Conservation (phyloP, 2,113 vertebrate genomes). For the Calonectris borealis region DNA sequence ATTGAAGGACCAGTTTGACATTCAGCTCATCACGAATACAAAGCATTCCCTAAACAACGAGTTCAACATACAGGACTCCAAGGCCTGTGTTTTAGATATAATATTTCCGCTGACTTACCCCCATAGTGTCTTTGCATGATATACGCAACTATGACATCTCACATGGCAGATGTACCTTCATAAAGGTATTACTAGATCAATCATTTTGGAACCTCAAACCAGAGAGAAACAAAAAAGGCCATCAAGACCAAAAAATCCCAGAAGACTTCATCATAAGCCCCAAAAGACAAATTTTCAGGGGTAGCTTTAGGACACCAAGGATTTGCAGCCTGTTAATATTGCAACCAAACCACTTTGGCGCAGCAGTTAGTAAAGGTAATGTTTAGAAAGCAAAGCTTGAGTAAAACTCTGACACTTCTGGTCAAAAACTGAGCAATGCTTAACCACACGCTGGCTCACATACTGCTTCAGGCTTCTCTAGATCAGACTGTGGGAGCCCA, state of each 20-base stretch:
- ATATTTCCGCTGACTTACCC: background rate
- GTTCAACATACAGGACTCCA: background rate
- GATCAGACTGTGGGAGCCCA: background rate
- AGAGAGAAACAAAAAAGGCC: conserved; percentile 48
- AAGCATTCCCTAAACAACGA: background rate
- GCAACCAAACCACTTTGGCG: background rate
- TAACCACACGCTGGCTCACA: background rate
- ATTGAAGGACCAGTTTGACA: background rate
- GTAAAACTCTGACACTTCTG: background rate
- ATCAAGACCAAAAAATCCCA: conserved; percentile 72
- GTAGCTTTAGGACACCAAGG: background rate
- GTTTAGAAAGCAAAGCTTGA: background rate
- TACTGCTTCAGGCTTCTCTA: background rate
- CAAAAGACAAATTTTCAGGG: conserved; percentile 52
- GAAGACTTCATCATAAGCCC: conserved; percentile 58
- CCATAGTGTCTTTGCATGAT: background rate
- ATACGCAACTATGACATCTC: background rate
- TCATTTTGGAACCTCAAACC: background rate
- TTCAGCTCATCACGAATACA: background rate
- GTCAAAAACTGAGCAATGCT: background rate
- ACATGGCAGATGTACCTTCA: background rate
- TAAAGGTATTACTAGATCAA: background rate
- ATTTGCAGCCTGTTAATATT: background rate
- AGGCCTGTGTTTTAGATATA: background rate
- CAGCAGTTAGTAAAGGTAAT: background rate